A percentile compares a stretch with the other conserved stretches of the same genome.
Evolutionary conservation across 2,797 vertebrate species (phyloP).

Genomic region (Pseudopleuronectes americanus): DNA sequence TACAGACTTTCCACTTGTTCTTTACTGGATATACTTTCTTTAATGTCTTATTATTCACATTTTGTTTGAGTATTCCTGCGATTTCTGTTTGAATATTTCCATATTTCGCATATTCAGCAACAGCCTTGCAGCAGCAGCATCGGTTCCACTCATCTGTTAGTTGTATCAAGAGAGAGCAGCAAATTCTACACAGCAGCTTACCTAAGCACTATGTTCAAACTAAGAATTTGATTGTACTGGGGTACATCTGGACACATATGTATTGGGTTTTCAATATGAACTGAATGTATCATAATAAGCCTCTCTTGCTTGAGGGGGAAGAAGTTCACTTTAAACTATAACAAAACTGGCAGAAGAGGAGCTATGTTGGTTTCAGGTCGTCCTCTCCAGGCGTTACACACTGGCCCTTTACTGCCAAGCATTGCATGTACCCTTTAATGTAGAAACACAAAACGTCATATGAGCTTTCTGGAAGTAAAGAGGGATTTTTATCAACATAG

Average conservation of each 20-base stretch:
- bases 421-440: not conserved
- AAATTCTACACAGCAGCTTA: not conserved
- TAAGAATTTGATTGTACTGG: conserved; percentile 3
- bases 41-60: too few relatives aligned
- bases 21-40: not conserved
- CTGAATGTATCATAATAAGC: not conserved
- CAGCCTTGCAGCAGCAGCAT: not conserved
- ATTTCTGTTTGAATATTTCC: not conserved
- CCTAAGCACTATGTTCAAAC: not conserved
- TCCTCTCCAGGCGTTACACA: conserved; percentile 8
- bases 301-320: conserved; percentile 2
- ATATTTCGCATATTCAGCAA: not conserved
- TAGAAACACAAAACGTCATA: not conserved
- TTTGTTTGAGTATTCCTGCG: too few relatives aligned
- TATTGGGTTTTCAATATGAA: conserved; percentile 6
- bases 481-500: conserved; percentile 9
- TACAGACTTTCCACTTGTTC: not conserved
- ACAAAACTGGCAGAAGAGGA: not conserved
- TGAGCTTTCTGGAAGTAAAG: not conserved
- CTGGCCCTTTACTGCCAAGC: not conserved
- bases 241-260: not conserved
- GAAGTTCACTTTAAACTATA: not conserved
- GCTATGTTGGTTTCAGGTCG: conserved; percentile 6
- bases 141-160: not conserved
- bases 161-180: not conserved